Evolutionary conservation across 2,888 invertebrate species (phyloP), one percentile per base, ranked within the genome.

Genomic region (Drosophila meridionalis): DNA sequence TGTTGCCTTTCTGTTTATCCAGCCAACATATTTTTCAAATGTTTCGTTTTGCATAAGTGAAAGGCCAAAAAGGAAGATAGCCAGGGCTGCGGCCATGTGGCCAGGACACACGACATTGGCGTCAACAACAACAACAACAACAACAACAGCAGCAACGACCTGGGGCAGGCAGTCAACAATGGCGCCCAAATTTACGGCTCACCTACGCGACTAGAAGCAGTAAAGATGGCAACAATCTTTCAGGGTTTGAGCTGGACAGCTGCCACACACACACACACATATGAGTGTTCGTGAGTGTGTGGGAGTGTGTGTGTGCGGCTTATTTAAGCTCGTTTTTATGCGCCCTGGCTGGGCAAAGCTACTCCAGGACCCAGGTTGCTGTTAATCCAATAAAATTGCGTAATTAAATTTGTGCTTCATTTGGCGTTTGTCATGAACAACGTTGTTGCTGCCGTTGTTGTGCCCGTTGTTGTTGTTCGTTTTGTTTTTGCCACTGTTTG

Each of bases 321-420:
- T 86, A 86, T 86, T 89, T 87, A 90, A 87, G 90, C 90, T 87
- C 82, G 89, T 74, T 78, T 76, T 76, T 60, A 69, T 71, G 77
- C 60, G 14, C 47, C 72, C 60, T 28, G 56, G 55, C 59, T 48
- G 53, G 45, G 53, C 42, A 34, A 14, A 42, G 66, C 59, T 43
- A 9, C 69, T 63, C 48, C 53, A 62, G 69, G 50, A 66, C 70
- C 85, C 85, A 83, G 84, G 83, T 80, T 80, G 64, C 72, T 78
- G 89, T 90, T 93, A 93, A 93, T 93, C 92, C 93, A 93, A 93
- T 93, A 92, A 93, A 93, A 92, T 91, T 92, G 89, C 92, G 92
- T 93, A 93, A 93, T 93, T 93, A 93, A 93, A 93, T 93, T 93
- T 93, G 91, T 91, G 92, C 91, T 92, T 93, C 92, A 93, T 93